These are phyloP conservation scores for Ommatoiulus sabulosus DNA, from an alignment of 2,888 invertebrate species.

Conservation along the genomic window DNA sequence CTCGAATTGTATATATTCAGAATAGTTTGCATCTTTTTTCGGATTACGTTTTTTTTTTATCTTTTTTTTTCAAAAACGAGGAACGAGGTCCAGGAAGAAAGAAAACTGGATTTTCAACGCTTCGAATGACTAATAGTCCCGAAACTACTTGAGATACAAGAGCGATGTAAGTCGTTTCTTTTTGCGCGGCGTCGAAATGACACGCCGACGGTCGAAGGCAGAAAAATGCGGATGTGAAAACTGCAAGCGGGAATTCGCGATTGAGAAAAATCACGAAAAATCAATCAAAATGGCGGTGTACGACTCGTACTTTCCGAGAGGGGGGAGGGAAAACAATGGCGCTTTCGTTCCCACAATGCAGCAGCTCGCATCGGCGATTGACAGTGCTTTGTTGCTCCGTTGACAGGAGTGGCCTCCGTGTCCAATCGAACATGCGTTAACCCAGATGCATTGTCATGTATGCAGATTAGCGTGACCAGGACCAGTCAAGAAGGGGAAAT, in stretches of 20 bases:
- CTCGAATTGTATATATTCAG: no score
- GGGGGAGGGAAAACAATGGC: neutral
- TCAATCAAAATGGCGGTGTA: neutral
- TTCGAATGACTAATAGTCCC: no score
- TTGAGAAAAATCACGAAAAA: slow-evolving; percentile 19
- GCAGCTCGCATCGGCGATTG: neutral
- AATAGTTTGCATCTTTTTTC: no score
- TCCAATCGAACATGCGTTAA: slow-evolving; percentile 34
- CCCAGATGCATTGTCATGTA: slow-evolving; percentile 19
- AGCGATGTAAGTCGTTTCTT: no score
- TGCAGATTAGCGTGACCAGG: slow-evolving; percentile 10
- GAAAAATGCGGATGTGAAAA: slow-evolving; percentile 19
- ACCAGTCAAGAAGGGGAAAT: slow-evolving; percentile 24
- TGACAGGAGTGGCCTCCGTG: neutral
- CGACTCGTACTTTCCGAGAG: no score
- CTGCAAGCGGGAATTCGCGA: neutral
- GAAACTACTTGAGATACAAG: no score
- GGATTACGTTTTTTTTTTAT: no score
- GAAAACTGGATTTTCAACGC: no score
- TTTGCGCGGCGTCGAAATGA: no score
- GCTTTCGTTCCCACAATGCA: neutral
- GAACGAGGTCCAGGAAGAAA: no score
- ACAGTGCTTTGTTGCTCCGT: neutral
- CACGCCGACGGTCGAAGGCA: no score
- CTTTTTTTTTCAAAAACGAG: no score